phyloP scores from a whole-genome alignment of 2,797 vertebrate species.

The Falco naumanni region DNA sequence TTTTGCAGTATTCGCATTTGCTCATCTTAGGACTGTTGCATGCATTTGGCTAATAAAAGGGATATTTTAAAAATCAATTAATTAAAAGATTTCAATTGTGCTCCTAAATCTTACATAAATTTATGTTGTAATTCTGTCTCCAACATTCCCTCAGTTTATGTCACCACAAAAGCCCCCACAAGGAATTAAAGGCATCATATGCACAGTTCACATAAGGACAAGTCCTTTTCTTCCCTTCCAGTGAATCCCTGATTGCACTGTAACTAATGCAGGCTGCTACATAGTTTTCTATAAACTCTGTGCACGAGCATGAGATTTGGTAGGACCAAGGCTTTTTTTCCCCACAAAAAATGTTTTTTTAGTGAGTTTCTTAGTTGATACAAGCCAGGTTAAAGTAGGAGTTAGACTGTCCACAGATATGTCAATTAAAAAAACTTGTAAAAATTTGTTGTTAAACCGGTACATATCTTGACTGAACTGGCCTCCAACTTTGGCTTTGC shows the following conservation, averaged over 20 bases:
- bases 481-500: not conserved
- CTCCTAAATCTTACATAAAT: not conserved
- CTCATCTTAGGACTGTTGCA: not conserved
- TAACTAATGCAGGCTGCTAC: conserved; percentile 19
- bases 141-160: not conserved
- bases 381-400: not conserved
- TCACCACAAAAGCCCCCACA: not conserved
- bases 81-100: not conserved
- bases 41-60: conserved; percentile 1
- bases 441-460: not conserved
- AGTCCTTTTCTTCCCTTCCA: conserved; percentile 18
- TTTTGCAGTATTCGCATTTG: not conserved
- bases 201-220: conserved; percentile 52
- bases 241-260: conserved; percentile 25
- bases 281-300: conserved; percentile 29
- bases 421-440: not conserved
- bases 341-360: not conserved
- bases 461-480: not conserved
- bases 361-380: conserved; percentile 2
- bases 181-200: conserved; percentile 36
- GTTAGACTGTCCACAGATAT: not conserved
- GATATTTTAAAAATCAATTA: not conserved
- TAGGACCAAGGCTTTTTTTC: not conserved
- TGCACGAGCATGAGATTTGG: not conserved
- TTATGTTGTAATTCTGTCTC: conserved; percentile 3